Evolutionary conservation across 2,113 vertebrate species (phyloP).

Genomic region (Cyanocitta stelleri): DNA sequence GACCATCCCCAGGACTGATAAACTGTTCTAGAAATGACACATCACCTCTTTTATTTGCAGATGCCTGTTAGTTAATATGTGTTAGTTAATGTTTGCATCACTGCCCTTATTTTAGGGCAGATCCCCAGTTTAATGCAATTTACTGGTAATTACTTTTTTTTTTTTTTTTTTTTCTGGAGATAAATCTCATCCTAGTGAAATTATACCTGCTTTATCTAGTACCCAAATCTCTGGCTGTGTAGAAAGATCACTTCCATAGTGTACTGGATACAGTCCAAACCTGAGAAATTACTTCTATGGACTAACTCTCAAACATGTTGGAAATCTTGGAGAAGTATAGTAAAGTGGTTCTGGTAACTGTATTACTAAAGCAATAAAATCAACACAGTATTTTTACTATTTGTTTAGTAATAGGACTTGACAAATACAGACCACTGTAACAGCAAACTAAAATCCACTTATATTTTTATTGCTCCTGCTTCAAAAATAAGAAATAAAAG

Average conservation of each 20-base stretch:
- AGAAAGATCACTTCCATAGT: neutral
- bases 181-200: neutral
- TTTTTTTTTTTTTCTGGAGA: neutral
- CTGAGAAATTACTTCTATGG: neutral
- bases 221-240: neutral
- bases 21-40: neutral
- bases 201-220: neutral
- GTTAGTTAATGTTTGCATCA: neutral
- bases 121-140: neutral
- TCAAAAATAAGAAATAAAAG: neutral
- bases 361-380: constrained; percentile 26
- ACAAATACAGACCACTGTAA: neutral
- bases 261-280: neutral
- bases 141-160: neutral
- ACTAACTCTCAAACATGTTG: neutral
- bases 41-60: neutral
- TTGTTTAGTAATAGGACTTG: constrained; percentile 18
- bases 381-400: neutral
- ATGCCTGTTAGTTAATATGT: neutral
- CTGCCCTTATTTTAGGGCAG: neutral
- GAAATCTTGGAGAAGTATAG: neutral
- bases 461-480: neutral
- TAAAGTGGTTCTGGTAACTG: neutral
- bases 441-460: constrained; percentile 27
- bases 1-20: neutral